Evolutionary conservation across 1,140 invertebrate genomes (phyloP).

Genomic region (Leptinotarsa texana): DNA sequence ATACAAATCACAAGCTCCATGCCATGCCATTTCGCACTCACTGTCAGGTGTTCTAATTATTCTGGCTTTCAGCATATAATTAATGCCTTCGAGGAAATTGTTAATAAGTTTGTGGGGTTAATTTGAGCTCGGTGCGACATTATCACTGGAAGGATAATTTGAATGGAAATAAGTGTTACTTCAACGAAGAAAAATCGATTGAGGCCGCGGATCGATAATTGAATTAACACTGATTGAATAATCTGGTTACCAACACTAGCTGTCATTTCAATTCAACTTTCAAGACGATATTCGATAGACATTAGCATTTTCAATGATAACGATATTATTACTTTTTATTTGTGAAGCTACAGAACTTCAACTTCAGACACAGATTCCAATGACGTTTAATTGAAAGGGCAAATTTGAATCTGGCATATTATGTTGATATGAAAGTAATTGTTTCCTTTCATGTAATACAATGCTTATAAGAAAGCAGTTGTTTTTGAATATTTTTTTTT

Average conservation of each 20-base stretch:
- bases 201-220: not conserved
- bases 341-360: too few relatives aligned
- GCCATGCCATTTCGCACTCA: conserved; percentile 20
- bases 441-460: too few relatives aligned
- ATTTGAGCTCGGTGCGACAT: not conserved
- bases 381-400: too few relatives aligned
- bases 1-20: conserved; percentile 21
- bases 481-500: too few relatives aligned
- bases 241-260: not conserved
- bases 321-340: not conserved
- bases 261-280: too few relatives aligned
- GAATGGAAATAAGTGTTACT: too few relatives aligned
- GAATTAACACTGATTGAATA: not conserved
- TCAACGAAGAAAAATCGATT: too few relatives aligned
- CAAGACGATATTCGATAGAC: too few relatives aligned
- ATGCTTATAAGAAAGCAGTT: too few relatives aligned
- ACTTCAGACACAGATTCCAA: too few relatives aligned
- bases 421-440: too few relatives aligned
- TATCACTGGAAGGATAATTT: not conserved
- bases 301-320: not conserved
- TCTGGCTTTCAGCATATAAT: conserved; percentile 20
- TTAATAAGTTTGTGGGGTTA: conserved; percentile 21
- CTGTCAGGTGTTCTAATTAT: conserved; percentile 26
- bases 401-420: too few relatives aligned
- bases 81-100: conserved; percentile 25